Percentiles rank a stretch among this genome's conserved stretches.
Conservation (phyloP, 2,113 vertebrate genomes). For the Pluvianellus socialis region DNA sequence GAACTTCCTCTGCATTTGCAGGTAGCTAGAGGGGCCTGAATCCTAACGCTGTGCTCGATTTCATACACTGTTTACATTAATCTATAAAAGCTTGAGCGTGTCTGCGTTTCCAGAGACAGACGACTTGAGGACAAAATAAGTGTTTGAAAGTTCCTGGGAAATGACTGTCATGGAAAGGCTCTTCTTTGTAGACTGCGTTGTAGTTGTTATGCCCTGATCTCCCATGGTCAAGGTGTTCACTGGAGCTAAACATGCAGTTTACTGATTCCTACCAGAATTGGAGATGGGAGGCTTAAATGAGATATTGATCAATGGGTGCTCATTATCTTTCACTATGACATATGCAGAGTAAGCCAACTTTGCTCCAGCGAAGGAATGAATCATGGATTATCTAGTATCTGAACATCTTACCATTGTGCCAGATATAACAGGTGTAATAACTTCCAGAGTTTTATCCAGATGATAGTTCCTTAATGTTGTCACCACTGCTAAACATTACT, state of each 20-base stretch:
- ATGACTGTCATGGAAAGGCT: not conserved
- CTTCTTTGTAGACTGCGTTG: not conserved
- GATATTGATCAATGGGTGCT: not conserved
- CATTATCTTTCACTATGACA: fast-evolving
- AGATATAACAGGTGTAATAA: not conserved
- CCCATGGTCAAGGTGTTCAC: fast-evolving
- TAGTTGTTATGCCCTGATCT: not conserved
- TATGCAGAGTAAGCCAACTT: not conserved
- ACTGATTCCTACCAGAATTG: not conserved
- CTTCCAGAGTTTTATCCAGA: not conserved
- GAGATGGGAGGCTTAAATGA: not conserved
- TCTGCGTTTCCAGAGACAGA: slow-evolving; percentile 31
- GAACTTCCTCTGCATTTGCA: slow-evolving; percentile 24
- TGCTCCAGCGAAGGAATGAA: not conserved
- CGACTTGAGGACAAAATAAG: not conserved
- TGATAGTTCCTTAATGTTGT: not conserved
- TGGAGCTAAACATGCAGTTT: not conserved
- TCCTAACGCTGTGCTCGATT: not conserved
- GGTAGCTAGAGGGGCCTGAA: slow-evolving; percentile 43
- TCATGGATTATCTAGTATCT: not conserved
- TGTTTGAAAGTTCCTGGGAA: not conserved
- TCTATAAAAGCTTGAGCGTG: not conserved
- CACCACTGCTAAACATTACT: not conserved
- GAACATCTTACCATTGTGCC: not conserved
- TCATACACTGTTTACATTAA: not conserved